Evolutionary conservation across 2,113 vertebrate genomes (phyloP), one percentile per base, ranked within the genome.

Genomic region (Lucifuga dentata): DNA sequence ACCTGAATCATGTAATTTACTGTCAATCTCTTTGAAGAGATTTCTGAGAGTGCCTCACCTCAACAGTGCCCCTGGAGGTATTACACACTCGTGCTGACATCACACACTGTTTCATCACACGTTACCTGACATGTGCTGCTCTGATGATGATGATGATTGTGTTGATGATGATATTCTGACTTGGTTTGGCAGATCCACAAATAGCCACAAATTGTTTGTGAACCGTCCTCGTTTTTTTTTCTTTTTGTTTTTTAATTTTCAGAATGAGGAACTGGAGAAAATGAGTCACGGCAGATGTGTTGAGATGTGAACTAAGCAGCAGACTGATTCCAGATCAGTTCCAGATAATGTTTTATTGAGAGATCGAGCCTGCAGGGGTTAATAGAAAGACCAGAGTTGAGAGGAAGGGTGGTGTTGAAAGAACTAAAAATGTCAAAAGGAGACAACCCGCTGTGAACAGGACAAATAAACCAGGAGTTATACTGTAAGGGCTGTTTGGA

Each of bases 231-330:
- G 40, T 81, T 81, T 81, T 66, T 85, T 62, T 29, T 29, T 29
- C n/a, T n/a, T n/a, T n/a, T n/a, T n/a, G n/a, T n/a, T n/a, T n/a
- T n/a, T n/a, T n/a, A n/a, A 60, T 80, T 66, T 78, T 75, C 9
- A 33, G 38, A 77, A 82, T 35, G 56, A 12, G 40, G 79, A 88
- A 82, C 72, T 3, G 64, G 81, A 76, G 59, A 78, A 84, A 86
- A 80, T 86, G 72, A 87, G 70, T 88, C 83, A 86, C 41, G 84
- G 59, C 51, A 76, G 55, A 79, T 65, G 49, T 60, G 57, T 40
- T 3, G 17, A 52, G 40, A 19, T 68, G 79, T 62, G 63, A 58
- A 72, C 53, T 38, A 5, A 36, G 39, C 49, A 60, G 65, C 61
- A 83, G 43, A 71, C 62, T 68, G 67, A 76, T 57, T 68, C 58